Conservation (phyloP, 2,797 vertebrate genomes). For the Lithobates pipiens region DNA sequence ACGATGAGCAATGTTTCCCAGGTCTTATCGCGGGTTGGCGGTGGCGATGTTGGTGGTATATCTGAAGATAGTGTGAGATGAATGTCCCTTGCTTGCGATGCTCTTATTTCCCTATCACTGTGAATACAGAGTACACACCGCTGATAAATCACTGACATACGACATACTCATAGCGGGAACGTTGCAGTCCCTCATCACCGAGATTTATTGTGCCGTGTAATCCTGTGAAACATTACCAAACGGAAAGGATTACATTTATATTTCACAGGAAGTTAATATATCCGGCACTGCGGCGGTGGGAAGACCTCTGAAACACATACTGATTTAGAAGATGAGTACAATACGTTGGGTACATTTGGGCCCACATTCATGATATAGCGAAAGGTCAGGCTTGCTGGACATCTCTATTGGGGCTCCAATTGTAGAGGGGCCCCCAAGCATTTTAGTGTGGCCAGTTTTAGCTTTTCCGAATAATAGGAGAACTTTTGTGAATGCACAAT, state of each 20-base stretch:
- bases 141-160: slow-evolving; percentile 33
- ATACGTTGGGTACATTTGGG: neutral
- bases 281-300: neutral
- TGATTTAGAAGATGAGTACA: neutral
- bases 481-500: too few relatives aligned
- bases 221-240: slow-evolving; percentile 36
- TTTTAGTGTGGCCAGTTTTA: too few relatives aligned
- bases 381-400: too few relatives aligned
- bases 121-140: slow-evolving; percentile 20
- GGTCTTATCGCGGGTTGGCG: slow-evolving; percentile 24
- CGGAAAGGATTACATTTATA: slow-evolving; percentile 29
- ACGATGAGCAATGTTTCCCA: neutral
- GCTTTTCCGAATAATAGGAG: too few relatives aligned
- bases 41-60: slow-evolving; percentile 4
- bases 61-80: slow-evolving; percentile 27
- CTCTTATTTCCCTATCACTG: slow-evolving; percentile 17
- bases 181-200: neutral
- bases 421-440: too few relatives aligned
- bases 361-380: too few relatives aligned
- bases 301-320: neutral
- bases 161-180: neutral
- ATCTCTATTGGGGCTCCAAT: too few relatives aligned
- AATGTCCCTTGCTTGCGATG: slow-evolving; percentile 1
- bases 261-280: neutral
- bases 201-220: slow-evolving; percentile 30